These are phyloP conservation scores for Squalus acanthias DNA, from an alignment of 2,797 vertebrate species.

Conservation along the genomic window DNA sequence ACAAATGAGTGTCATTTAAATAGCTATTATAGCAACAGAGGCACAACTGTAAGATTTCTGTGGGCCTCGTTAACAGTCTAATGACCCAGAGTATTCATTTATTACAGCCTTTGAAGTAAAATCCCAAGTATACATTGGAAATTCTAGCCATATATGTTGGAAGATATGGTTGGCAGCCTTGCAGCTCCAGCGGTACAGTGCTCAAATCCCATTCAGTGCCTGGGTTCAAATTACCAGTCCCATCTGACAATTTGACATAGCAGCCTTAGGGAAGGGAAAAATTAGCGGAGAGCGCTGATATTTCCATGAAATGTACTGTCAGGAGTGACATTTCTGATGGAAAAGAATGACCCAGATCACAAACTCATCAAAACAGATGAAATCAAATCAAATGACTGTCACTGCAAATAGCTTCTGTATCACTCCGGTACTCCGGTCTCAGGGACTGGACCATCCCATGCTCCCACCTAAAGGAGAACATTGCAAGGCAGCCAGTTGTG, in stretches of 20 bases:
- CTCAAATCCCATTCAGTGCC: not conserved
- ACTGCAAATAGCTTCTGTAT: too few relatives aligned
- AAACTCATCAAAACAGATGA: not conserved
- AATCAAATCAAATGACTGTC: not conserved
- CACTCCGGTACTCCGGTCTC: too few relatives aligned
- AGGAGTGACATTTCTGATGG: not conserved
- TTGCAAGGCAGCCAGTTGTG: not conserved
- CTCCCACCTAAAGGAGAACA: not conserved
- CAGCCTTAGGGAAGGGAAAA: not conserved
- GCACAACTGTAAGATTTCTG: not conserved
- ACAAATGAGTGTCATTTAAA: slow-evolving; percentile 1
- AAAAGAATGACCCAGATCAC: not conserved
- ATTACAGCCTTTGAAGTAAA: not conserved
- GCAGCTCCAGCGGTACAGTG: not conserved
- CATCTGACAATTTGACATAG: not conserved
- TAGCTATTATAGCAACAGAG: not conserved
- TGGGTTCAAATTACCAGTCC: not conserved
- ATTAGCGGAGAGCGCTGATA: not conserved
- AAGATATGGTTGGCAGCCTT: not conserved
- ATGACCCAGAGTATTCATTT: not conserved
- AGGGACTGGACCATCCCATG: not conserved
- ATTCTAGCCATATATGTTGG: not conserved
- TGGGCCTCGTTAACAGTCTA: slow-evolving; percentile 1
- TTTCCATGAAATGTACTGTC: not conserved
- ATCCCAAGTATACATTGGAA: not conserved